Base-by-base conservation (phyloP, 2,888 invertebrate species). In the Ophion obscuratus region DNA sequence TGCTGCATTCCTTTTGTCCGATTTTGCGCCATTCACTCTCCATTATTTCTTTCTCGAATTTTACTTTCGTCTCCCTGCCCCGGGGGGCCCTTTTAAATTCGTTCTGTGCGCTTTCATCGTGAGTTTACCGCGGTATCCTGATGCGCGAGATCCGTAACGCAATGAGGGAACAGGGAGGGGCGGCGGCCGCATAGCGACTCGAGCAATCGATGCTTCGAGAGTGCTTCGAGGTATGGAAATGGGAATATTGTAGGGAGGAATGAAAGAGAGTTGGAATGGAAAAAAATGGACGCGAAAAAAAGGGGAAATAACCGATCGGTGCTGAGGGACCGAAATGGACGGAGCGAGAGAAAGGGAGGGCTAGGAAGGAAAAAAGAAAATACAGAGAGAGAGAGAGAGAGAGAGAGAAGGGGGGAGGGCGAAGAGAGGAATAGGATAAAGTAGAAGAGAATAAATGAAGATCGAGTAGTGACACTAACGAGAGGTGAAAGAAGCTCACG, bases 141-240 rank as follows among this genome's bases (percentile, higher is more conserved):
- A 66, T 66, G 47, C 27, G 31, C n/a, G 53, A 31, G 66, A 36
- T 20, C n/a, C n/a, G 61, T 10, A 61, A 61, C 53, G 75, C 44
- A 27, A 17, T 44, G 31, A 66, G 66, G 47, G 47, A 31, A 76
- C 67, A 62, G 2, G 57, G 20, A 17, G 57, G 9, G 31, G 40
- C 17, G 44, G 14, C 53, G 71, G 71, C 76, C 47, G 47, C 53
- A 53, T 53, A 64, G 71, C 74, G 53, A 79, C 40, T 75, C 75
- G 79, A 73, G 64, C 68, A 85, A 82, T 85, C 81, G 81, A 85
- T 81, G 74, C 10, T 7, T 53, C 71, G 64, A 44, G 81, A 85
- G 36, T 70, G 62, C 81, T 74, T 64, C 81, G 70, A 75, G 81
- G 81, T 57, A 75, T 85, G 74, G 85, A 85, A 82, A 85, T 85